A percentile compares a stretch with the other conserved stretches of the same genome.
Conservation (phyloP, 2,888 invertebrate genomes). For the Acrobasis suavella region DNA sequence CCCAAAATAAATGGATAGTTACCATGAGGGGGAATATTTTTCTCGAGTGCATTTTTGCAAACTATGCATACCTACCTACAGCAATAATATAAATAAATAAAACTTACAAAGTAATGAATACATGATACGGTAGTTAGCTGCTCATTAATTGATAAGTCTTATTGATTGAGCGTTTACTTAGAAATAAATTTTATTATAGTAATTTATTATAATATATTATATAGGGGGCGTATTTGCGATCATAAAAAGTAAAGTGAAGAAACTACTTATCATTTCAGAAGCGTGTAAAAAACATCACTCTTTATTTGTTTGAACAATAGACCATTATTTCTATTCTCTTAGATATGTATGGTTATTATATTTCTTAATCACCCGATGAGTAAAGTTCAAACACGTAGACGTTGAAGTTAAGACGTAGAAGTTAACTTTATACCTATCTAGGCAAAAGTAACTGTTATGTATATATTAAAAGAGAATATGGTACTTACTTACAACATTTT, state of each 20-base stretch:
- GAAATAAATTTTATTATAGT: slow-evolving; percentile 6
- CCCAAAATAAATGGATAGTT: too few species aligned
- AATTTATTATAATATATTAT: background rate
- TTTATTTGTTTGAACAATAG: background rate
- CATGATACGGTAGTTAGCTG: too few species aligned
- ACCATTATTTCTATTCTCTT: background rate
- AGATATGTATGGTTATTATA: background rate
- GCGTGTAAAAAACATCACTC: background rate
- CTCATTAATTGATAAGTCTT: too few species aligned
- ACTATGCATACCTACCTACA: too few species aligned
- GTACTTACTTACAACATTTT: too few species aligned
- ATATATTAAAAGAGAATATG: too few species aligned
- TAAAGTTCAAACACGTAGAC: background rate
- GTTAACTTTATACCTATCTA: background rate
- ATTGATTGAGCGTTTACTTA: slow-evolving; percentile 6
- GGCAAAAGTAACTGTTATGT: background rate
- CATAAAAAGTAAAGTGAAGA: background rate
- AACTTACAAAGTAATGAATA: too few species aligned
- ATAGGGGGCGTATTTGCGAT: slow-evolving; percentile 1
- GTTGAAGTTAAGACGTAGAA: too few species aligned
- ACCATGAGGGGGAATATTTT: too few species aligned
- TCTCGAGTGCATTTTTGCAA: too few species aligned
- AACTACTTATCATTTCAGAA: background rate
- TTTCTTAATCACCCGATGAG: background rate
- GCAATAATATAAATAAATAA: too few species aligned